These are phyloP conservation scores for Megaceryle torquata DNA, from an alignment of 2,113 vertebrate species.

Conservation along the genomic window DNA sequence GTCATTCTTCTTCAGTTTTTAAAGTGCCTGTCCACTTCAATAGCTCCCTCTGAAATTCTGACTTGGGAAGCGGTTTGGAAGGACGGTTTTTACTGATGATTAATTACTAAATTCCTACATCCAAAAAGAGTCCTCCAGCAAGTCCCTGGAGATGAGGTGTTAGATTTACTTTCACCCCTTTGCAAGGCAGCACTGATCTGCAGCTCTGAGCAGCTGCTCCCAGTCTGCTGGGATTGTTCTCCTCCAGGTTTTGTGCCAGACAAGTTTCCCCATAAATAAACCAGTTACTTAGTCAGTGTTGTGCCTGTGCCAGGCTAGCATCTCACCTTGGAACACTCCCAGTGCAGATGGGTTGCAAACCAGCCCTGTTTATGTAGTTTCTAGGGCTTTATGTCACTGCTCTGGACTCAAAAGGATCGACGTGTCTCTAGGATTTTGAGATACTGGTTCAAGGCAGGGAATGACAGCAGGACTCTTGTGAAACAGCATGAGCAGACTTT, in stretches of 20 bases:
- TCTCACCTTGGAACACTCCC: slow-evolving; percentile 15
- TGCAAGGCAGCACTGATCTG: background rate
- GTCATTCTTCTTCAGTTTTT: background rate
- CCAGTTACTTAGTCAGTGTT: slow-evolving; percentile 34
- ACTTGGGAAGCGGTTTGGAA: background rate
- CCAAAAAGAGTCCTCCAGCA: background rate
- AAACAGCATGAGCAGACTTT: background rate
- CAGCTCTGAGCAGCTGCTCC: slow-evolving; percentile 32
- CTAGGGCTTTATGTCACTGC: slow-evolving; percentile 36
- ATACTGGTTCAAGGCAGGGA: background rate
- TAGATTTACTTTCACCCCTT: background rate
- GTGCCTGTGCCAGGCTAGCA: slow-evolving; percentile 16
- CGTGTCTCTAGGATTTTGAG: slow-evolving; percentile 10
- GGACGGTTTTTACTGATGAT: background rate
- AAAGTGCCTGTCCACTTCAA: background rate
- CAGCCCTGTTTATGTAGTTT: slow-evolving; percentile 42
- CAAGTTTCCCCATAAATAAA: slow-evolving; percentile 53
- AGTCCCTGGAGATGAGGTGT: background rate
- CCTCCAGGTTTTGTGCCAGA: slow-evolving; percentile 22
- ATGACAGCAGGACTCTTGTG: background rate
- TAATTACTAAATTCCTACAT: background rate
- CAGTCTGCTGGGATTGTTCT: slow-evolving; percentile 42
- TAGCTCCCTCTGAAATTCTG: background rate
- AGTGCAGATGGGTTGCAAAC: slow-evolving; percentile 44
- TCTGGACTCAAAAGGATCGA: slow-evolving; percentile 37